These are phyloP conservation scores for Decapterus maruadsi DNA, from an alignment of 2,797 vertebrate species.

Conservation along the genomic window DNA sequence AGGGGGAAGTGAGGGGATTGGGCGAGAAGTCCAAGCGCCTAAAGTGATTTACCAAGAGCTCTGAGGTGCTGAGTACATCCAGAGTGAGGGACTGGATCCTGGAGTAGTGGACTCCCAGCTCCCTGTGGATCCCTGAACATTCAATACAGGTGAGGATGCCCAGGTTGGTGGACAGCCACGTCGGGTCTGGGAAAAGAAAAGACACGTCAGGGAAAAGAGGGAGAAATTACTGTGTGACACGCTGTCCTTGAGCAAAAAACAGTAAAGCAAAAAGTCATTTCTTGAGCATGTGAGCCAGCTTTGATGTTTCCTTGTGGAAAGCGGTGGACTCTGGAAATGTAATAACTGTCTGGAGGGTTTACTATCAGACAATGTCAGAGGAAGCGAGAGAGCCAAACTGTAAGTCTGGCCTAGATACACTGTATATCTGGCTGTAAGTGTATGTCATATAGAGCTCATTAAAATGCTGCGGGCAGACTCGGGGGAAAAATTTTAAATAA, in stretches of 20 bases:
- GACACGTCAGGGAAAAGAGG: not conserved
- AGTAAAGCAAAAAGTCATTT: constrained; percentile 42
- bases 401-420: constrained; percentile 33
- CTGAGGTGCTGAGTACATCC: constrained; percentile 97
- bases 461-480: constrained; percentile 7
- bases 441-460: not conserved
- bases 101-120: constrained; percentile 98
- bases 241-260: constrained; percentile 18
- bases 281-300: constrained; percentile 36
- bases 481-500: not conserved
- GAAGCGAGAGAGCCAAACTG: constrained; percentile 42
- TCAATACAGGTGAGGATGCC: constrained; percentile 98
- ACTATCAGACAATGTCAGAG: constrained; percentile 37
- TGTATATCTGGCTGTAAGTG: not conserved
- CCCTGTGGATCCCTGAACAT: constrained; percentile 98
- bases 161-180: constrained; percentile 98
- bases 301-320: constrained; percentile 53
- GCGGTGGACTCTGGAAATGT: constrained; percentile 32
- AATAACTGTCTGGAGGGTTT: constrained; percentile 49
- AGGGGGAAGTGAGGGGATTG: not conserved
- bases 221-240: constrained; percentile 2
- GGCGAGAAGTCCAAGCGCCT: not conserved
- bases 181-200: constrained; percentile 87
- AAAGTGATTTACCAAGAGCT: constrained; percentile 91
- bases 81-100: constrained; percentile 98